Evolutionary conservation across 2,113 vertebrate species (phyloP), one percentile per base, ranked within the genome.

Genomic region (Asarcornis scutulata): DNA sequence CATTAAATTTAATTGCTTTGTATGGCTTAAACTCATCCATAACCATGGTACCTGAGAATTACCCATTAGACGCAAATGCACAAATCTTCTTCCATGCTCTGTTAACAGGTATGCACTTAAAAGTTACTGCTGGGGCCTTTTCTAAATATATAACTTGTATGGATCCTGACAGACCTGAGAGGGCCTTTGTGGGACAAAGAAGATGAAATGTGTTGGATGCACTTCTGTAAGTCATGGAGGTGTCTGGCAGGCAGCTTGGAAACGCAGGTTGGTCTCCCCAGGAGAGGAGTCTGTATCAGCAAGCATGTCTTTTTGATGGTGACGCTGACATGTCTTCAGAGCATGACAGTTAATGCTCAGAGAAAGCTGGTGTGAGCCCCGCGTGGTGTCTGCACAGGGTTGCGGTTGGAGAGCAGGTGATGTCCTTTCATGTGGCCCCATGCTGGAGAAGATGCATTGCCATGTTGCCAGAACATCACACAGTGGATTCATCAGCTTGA

Each of bases 1-100:
- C 36, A 83, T 83, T 95, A 64, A 32, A 69, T 95, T 81, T 78
- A 86, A 91, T 89, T 86, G 68, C 56, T 93, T 87, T 72, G 27
- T 71, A 15, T 2, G 6, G 46, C 67, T n/a, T 90, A 84, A 91
- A 71, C 66, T 94, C 48, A 79, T 90, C 53, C 62, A 69, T 93
- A 92, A 76, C 50, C 2, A 1, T 16, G 14, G 56, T 83, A 83
- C 78, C 56, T 84, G 63, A 91, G 78, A 87, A 79, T 11, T 68
- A 40, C 16, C 71, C 59, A 67, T 89, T 92, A 93, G 83, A 86
- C 75, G 46, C 60, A 86, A 92, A 68, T 53, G 56, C 60, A 88
- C 58, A 90, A 32, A 86, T 94, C 48, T 82, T 90, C 40, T 83
- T 88, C 6, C 0, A 23, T 32, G n/a, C 40, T 68, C 21, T 76